Evolutionary conservation across 2,797 vertebrate genomes (phyloP).

Genomic region (Bovichtus diacanthus): DNA sequence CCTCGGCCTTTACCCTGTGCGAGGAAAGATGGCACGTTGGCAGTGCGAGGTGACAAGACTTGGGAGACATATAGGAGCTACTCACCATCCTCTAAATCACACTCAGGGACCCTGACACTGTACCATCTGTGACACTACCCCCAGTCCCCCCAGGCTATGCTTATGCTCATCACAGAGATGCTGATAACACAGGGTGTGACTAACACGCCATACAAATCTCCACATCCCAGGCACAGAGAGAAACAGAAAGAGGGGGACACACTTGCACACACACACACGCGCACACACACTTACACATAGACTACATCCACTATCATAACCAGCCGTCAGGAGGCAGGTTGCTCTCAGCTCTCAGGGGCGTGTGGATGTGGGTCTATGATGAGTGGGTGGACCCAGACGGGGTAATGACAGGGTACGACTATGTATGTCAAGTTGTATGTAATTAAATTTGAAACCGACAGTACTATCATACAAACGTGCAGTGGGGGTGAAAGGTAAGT

Average conservation of each 20-base stretch:
- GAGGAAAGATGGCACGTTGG: slow-evolving; percentile 67
- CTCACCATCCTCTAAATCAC: slow-evolving; percentile 66
- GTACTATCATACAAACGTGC: slow-evolving; percentile 70
- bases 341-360: slow-evolving; percentile 61
- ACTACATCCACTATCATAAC: slow-evolving; percentile 63
- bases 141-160: slow-evolving; percentile 80
- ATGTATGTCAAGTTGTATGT: slow-evolving; percentile 73
- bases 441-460: slow-evolving; percentile 84
- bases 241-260: slow-evolving; percentile 61
- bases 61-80: slow-evolving; percentile 52
- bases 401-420: slow-evolving; percentile 82
- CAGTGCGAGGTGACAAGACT: slow-evolving; percentile 61
- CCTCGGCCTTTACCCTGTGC: slow-evolving; percentile 66
- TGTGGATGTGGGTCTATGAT: slow-evolving; percentile 69
- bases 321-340: slow-evolving; percentile 64
- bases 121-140: slow-evolving; percentile 82
- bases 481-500: slow-evolving; percentile 74
- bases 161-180: slow-evolving; percentile 86
- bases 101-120: slow-evolving; percentile 77
- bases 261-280: slow-evolving; percentile 52
- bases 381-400: slow-evolving; percentile 80
- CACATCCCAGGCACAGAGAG: slow-evolving; percentile 82
- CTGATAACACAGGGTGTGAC: slow-evolving; percentile 86
- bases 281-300: slow-evolving; percentile 44
- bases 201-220: slow-evolving; percentile 86